Conservation (phyloP, 2,888 invertebrate genomes). For the Agriopis aurantiaria region DNA sequence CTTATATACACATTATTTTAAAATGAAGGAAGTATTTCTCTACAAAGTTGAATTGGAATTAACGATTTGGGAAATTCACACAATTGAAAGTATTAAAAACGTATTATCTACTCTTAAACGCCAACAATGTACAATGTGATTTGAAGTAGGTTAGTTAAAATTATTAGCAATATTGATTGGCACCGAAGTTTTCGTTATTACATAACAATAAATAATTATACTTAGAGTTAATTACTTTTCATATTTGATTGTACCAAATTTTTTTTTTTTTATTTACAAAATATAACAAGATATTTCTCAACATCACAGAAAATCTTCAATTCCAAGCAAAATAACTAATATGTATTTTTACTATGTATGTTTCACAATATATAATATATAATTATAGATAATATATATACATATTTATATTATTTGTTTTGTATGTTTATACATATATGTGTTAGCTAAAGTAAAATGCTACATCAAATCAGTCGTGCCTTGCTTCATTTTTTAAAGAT, state of each 20-base stretch:
- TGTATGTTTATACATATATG: conserved; percentile 40
- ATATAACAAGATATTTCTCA: conserved; percentile 5
- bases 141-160: neutral
- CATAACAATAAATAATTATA: conserved; percentile 15
- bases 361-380: conserved; percentile 5
- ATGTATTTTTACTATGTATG: neutral
- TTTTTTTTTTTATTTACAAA: conserved; percentile 2
- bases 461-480: conserved; percentile 69
- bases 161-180: conserved; percentile 36
- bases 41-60: neutral
- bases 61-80: neutral
- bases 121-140: neutral
- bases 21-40: neutral
- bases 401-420: conserved; percentile 7
- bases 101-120: neutral
- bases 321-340: conserved; percentile 33
- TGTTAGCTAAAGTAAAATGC: conserved; percentile 51
- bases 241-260: neutral
- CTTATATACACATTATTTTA: neutral
- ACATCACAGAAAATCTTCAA: conserved; percentile 22
- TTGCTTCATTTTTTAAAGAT: neutral
- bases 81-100: conserved; percentile 1
- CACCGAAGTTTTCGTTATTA: conserved; percentile 31
- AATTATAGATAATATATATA: neutral
- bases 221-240: conserved; percentile 11